Percentiles rank a stretch among this genome's conserved stretches.
phyloP scores from a whole-genome alignment of 2,113 vertebrate species.

The Periophthalmus modestus region DNA sequence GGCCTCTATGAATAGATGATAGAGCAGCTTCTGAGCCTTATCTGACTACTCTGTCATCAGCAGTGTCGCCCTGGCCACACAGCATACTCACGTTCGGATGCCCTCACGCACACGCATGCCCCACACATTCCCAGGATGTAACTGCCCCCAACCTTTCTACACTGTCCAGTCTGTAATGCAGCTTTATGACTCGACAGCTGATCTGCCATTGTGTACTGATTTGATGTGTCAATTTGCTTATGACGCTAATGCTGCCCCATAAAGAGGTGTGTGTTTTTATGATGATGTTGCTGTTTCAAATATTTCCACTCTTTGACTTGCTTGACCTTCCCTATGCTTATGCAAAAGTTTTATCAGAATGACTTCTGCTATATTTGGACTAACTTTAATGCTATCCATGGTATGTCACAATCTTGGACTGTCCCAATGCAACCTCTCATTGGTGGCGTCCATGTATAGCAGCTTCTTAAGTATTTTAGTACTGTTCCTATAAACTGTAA shows the following conservation, averaged over 20 bases:
- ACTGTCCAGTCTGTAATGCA: conserved; percentile 32
- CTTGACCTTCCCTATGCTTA: background rate
- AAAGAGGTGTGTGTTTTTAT: conserved; percentile 4
- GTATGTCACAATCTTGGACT: background rate
- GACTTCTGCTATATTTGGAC: background rate
- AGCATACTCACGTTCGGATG: conserved; percentile 5
- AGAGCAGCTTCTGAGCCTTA: conserved; percentile 44
- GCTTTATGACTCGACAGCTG: conserved; percentile 54
- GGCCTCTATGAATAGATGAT: conserved; percentile 62
- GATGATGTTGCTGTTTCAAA: conserved; percentile 10
- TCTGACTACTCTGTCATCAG: conserved; percentile 57
- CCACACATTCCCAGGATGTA: conserved; percentile 58
- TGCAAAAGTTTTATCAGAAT: background rate
- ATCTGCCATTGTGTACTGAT: conserved; percentile 21
- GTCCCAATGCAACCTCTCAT: conserved; percentile 13
- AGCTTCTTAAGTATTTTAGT: conserved; percentile 38
- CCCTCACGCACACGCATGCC: conserved; percentile 41
- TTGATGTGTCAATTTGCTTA: conserved; percentile 14
- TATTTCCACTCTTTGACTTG: background rate
- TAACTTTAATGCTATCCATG: background rate
- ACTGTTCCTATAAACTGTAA: conserved; percentile 20
- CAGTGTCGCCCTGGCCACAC: conserved; percentile 49
- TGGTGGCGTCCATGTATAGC: conserved; percentile 12
- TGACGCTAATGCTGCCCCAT: conserved; percentile 24
- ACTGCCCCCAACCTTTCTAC: conserved; percentile 40